A percentile compares a stretch with the other conserved stretches of the same genome.
These are phyloP conservation scores for Pocota personata DNA, from an alignment of 2,888 invertebrate species.

Conservation along the genomic window DNA sequence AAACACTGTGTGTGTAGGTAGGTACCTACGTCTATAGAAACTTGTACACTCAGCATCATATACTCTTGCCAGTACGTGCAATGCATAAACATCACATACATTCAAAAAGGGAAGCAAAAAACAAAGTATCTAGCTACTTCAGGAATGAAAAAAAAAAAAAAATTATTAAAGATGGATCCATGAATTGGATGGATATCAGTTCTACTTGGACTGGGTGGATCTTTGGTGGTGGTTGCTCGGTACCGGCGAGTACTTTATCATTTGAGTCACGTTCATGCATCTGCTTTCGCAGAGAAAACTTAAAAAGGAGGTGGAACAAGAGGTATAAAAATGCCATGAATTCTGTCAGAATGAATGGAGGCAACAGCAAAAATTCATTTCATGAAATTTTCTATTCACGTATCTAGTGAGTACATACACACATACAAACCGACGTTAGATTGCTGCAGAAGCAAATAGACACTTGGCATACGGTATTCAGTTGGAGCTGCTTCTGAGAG, in stretches of 20 bases:
- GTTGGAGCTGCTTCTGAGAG: constrained; percentile 9
- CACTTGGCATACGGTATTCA: constrained; percentile 11
- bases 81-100: constrained; percentile 64
- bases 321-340: constrained; percentile 68
- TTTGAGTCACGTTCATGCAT: constrained; percentile 80
- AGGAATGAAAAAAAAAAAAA: constrained; percentile 33
- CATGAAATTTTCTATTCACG: constrained; percentile 49
- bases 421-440: constrained; percentile 6
- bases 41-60: constrained; percentile 12
- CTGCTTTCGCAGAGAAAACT: constrained; percentile 62
- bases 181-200: constrained; percentile 63
- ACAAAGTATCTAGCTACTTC: constrained; percentile 67
- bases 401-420: neutral
- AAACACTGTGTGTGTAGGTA: constrained; percentile 9
- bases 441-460: constrained; percentile 46
- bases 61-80: constrained; percentile 59
- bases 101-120: neutral
- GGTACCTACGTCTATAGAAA: neutral
- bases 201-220: constrained; percentile 7
- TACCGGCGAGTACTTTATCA: constrained; percentile 76
- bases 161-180: constrained; percentile 72
- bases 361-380: constrained; percentile 45
- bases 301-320: constrained; percentile 68
- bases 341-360: constrained; percentile 65
- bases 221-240: constrained; percentile 19